Evolutionary conservation across 1,140 invertebrate genomes (phyloP).

Genomic region (Neodiprion fabricii): DNA sequence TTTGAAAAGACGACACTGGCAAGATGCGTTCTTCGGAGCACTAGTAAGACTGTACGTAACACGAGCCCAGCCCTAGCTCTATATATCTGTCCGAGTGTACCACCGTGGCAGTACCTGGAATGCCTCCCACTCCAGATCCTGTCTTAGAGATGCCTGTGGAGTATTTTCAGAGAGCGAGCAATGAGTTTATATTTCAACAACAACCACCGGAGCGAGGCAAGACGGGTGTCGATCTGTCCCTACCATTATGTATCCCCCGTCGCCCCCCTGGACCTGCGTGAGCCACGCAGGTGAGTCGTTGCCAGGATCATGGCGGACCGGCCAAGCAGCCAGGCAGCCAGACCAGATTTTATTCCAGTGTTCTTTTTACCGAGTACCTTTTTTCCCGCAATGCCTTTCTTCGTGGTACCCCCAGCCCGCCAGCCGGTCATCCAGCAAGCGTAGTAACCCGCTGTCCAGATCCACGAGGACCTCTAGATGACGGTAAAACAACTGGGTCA

Average conservation of each 20-base stretch:
- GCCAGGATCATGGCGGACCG: not conserved
- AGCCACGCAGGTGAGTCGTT: conserved; percentile 6
- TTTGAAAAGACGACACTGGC: not conserved
- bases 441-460: not conserved
- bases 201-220: conserved; percentile 53
- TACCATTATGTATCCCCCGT: conserved; percentile 16
- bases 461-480: conserved; percentile 5
- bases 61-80: conserved; percentile 63
- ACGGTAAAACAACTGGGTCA: conserved; percentile 36
- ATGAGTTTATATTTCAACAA: conserved; percentile 25
- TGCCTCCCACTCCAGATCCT: conserved; percentile 39
- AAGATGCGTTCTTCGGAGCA: conserved; percentile 58
- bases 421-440: not conserved
- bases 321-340: not conserved
- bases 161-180: conserved; percentile 24
- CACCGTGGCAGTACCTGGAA: conserved; percentile 49
- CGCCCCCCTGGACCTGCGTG: not conserved
- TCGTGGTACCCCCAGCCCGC: not conserved
- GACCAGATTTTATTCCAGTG: conserved; percentile 3
- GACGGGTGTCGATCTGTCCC: conserved; percentile 38
- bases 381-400: not conserved
- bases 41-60: conserved; percentile 62
- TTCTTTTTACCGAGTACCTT: not conserved
- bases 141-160: conserved; percentile 9
- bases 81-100: conserved; percentile 63